Evolutionary conservation across 2,888 invertebrate species (phyloP).

Genomic region (Calameuta filiformis): DNA sequence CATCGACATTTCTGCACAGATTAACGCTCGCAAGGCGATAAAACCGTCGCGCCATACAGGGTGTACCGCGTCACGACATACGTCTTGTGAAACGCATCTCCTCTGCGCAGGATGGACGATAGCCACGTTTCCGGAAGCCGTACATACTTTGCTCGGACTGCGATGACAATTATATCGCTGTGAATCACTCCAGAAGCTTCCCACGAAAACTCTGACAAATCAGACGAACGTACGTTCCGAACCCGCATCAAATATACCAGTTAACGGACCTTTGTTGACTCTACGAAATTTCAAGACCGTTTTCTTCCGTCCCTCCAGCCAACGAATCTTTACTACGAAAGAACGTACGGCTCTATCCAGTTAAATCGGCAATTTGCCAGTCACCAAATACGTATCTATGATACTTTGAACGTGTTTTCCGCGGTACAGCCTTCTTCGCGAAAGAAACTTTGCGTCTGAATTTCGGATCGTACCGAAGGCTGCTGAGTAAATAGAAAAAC

Average conservation of each 20-base stretch:
- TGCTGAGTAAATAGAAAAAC: not conserved
- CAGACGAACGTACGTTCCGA: not conserved
- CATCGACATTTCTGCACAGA: constrained; percentile 31
- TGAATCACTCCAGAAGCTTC: not conserved
- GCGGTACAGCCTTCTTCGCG: not conserved
- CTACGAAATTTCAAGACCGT: not conserved
- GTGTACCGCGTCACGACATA: constrained; percentile 10
- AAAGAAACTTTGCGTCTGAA: not conserved
- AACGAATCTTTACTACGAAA: not conserved
- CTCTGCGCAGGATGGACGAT: not conserved
- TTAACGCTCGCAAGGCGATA: not conserved
- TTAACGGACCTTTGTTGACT: not conserved
- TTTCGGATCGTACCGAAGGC: not conserved
- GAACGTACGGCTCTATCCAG: not conserved
- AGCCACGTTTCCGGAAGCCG: not conserved
- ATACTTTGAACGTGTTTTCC: not conserved
- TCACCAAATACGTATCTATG: not conserved
- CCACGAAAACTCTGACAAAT: not conserved
- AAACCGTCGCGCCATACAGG: not conserved
- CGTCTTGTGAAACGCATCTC: constrained; percentile 11
- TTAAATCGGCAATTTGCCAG: not conserved
- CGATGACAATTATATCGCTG: not conserved
- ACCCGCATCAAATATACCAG: not conserved
- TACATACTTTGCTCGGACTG: not conserved
- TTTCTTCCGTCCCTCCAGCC: not conserved